phyloP scores from a whole-genome alignment of 1,140 invertebrate genomes.

The Penaeus vannamei region DNA sequence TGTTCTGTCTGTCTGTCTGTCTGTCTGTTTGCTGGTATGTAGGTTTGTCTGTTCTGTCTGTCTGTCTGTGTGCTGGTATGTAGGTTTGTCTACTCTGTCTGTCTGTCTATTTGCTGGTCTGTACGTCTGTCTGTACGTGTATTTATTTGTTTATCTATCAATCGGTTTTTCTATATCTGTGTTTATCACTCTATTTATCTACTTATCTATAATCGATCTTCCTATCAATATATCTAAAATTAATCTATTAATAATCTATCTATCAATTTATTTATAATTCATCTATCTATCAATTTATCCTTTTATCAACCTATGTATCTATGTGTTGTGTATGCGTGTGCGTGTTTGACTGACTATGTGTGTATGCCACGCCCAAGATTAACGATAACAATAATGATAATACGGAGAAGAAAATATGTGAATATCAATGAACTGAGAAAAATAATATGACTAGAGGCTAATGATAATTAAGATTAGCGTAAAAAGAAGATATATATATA shows the following conservation, averaged over 20 bases:
- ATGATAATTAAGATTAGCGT: no score
- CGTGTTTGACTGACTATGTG: conserved; percentile 12
- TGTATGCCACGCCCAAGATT: not conserved
- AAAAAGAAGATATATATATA: not conserved
- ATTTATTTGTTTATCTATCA: not conserved
- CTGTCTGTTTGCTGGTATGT: not conserved
- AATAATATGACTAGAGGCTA: no score
- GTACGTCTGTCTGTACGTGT: not conserved
- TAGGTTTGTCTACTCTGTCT: not conserved
- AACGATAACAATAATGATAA: no score
- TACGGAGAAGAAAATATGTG: no score
- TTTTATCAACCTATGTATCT: conserved; percentile 9
- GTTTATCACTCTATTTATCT: no score
- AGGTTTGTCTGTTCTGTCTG: not conserved
- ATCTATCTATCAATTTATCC: conserved; percentile 22
- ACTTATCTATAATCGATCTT: no score
- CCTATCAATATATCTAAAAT: not conserved
- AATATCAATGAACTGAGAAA: no score
- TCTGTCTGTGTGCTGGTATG: not conserved
- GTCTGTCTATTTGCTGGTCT: not conserved
- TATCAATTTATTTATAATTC: conserved; percentile 8
- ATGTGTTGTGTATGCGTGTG: conserved; percentile 17
- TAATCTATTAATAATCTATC: not conserved
- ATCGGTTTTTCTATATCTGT: not conserved
- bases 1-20: not conserved